Conservation (phyloP, 2,888 invertebrate genomes). For the Tinea pellionella region DNA sequence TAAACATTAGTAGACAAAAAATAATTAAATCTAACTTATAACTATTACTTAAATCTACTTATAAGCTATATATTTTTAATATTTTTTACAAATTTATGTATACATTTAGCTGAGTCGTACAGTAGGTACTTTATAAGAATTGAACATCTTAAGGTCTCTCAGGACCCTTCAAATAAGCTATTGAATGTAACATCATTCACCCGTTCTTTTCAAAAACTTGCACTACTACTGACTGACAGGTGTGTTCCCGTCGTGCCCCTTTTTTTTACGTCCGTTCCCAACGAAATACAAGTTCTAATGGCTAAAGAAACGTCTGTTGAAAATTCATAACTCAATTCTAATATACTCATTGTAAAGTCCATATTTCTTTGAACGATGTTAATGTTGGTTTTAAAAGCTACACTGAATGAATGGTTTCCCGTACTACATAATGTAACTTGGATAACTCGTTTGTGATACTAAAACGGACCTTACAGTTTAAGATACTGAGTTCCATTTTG, state of each 20-base stretch:
- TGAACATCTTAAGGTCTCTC: neutral
- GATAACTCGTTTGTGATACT: neutral
- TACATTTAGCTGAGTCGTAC: no score
- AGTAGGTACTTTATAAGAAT: no score
- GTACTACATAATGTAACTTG: slow-evolving; percentile 35
- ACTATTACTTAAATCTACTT: no score
- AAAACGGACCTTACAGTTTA: neutral
- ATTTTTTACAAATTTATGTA: no score
- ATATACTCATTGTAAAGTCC: slow-evolving; percentile 22
- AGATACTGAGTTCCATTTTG: neutral
- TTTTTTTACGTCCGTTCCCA: slow-evolving; percentile 68
- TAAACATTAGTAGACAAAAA: no score
- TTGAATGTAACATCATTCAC: slow-evolving; percentile 53
- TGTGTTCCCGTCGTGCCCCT: slow-evolving; percentile 67
- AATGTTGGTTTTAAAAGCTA: slow-evolving; percentile 43
- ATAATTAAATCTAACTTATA: no score
- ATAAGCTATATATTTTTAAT: no score
- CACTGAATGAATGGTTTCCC: slow-evolving; percentile 66
- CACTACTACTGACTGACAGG: slow-evolving; percentile 67
- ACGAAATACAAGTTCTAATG: neutral
- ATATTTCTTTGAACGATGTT: slow-evolving; percentile 23
- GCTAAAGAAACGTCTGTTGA: neutral
- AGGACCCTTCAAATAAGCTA: slow-evolving; percentile 16
- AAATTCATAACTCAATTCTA: neutral
- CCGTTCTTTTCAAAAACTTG: slow-evolving; percentile 64